Evolutionary conservation across 2,113 vertebrate genomes (phyloP).

Genomic region (Helogale parvula): DNA sequence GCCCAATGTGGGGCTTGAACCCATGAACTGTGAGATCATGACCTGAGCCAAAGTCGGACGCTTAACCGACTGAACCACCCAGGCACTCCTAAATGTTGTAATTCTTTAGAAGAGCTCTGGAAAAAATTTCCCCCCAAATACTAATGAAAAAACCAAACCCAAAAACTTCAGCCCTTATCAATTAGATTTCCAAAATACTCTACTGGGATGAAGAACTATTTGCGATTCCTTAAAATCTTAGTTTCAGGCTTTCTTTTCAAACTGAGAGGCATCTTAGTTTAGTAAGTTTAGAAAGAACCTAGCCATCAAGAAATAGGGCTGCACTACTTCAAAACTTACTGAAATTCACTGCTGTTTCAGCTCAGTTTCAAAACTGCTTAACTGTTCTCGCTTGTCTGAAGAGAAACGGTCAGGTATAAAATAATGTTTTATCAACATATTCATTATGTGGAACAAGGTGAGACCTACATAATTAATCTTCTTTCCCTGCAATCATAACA

Average conservation of each 20-base stretch:
- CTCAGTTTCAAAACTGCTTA: not conserved
- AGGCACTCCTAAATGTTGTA: not conserved
- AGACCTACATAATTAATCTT: not conserved
- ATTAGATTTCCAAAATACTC: not conserved
- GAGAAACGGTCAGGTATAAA: not conserved
- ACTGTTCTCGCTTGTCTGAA: not conserved
- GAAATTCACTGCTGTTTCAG: not conserved
- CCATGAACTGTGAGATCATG: too few species aligned
- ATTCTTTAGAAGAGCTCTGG: not conserved
- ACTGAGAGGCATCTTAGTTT: conserved; percentile 4
- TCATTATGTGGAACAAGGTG: not conserved
- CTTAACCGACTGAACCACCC: too few species aligned
- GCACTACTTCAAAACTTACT: not conserved
- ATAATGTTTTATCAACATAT: not conserved
- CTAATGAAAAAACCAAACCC: not conserved
- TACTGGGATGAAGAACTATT: not conserved
- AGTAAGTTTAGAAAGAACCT: not conserved
- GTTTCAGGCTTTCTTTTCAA: conserved; percentile 2
- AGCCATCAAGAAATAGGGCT: not conserved
- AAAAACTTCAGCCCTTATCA: not conserved
- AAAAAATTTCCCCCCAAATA: not conserved
- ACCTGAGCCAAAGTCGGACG: too few species aligned
- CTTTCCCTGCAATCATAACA: not conserved
- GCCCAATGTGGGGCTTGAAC: too few species aligned
- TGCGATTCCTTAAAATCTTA: not conserved